Conservation (phyloP, 2,113 vertebrate genomes). For the Semnornis frantzii region DNA sequence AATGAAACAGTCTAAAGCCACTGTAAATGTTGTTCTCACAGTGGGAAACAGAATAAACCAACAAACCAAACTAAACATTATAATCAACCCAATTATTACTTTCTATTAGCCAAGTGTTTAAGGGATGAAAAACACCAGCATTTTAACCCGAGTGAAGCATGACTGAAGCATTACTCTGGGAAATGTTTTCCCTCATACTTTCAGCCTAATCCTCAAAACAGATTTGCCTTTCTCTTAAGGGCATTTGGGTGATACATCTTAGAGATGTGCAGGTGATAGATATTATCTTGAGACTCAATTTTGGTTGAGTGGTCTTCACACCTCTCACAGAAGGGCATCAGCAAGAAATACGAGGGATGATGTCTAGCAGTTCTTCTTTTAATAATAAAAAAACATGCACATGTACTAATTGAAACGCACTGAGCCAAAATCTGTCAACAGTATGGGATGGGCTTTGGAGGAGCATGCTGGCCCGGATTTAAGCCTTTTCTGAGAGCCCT, state of each 20-base stretch:
- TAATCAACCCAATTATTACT: constrained; percentile 52
- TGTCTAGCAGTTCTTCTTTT: neutral
- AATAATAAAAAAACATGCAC: neutral
- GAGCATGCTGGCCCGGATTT: rapidly evolving
- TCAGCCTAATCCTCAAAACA: neutral
- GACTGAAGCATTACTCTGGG: neutral
- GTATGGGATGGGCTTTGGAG: neutral
- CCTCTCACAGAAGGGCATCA: neutral
- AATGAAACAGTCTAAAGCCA: constrained; percentile 17
- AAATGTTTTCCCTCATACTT: neutral
- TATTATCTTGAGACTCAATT: neutral
- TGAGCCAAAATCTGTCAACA: neutral
- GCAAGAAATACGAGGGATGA: neutral
- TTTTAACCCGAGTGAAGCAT: neutral
- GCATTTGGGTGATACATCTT: neutral
- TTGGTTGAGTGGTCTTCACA: neutral
- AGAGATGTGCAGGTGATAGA: neutral
- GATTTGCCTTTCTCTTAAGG: neutral
- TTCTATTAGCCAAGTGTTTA: constrained; percentile 45
- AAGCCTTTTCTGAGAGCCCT: neutral
- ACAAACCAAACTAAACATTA: constrained; percentile 47
- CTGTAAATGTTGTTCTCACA: constrained; percentile 17
- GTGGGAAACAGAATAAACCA: constrained; percentile 34
- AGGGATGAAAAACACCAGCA: constrained; percentile 4
- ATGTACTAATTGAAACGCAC: neutral